Evolutionary conservation across 2,113 vertebrate species (phyloP).

Genomic region (Orientallactaga bullata): DNA sequence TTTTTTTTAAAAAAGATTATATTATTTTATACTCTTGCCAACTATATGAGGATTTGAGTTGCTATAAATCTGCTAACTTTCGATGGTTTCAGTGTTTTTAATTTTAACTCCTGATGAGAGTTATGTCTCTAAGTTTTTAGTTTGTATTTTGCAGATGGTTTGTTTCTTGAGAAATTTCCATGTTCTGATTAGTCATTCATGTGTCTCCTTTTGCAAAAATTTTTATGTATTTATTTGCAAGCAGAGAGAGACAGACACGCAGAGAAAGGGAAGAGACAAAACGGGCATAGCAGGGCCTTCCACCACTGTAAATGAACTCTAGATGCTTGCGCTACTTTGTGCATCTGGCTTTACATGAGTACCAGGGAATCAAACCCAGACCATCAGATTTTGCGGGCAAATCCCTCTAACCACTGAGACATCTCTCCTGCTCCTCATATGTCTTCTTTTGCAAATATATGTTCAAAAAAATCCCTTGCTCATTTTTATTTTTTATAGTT

Average conservation of each 20-base stretch:
- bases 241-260: too few species aligned
- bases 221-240: too few species aligned
- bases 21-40: background rate
- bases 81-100: background rate
- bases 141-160: background rate
- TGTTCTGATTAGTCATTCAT: background rate
- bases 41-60: background rate
- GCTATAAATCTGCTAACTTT: background rate
- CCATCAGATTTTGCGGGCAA: too few species aligned
- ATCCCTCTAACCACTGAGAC: too few species aligned
- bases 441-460: background rate
- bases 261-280: too few species aligned
- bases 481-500: constrained; percentile 18
- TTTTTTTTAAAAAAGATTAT: background rate
- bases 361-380: too few species aligned
- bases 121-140: background rate
- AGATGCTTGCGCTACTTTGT: too few species aligned
- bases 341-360: too few species aligned
- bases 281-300: too few species aligned
- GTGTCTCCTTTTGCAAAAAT: background rate
- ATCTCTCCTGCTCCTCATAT: too few species aligned
- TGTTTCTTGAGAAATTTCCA: background rate
- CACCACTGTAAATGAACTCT: too few species aligned
- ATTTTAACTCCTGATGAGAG: background rate
- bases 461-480: background rate